Conservation (phyloP, 2,888 invertebrate species). For the Tipula helvola region DNA sequence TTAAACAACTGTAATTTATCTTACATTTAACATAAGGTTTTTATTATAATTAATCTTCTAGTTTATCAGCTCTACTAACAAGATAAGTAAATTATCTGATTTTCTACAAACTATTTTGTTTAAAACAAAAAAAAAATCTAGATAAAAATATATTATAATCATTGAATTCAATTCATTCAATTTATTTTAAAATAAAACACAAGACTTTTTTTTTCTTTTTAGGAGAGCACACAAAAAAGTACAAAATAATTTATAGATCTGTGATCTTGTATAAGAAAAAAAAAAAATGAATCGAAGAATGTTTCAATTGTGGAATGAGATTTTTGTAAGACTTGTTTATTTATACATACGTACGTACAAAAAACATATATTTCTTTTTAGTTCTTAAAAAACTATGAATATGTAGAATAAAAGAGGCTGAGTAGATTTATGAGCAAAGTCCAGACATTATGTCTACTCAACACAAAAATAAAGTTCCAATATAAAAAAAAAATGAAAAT, state of each 20-base stretch:
- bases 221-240: background rate
- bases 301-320: background rate
- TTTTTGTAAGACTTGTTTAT: background rate
- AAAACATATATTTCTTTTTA: background rate
- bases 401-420: conserved; percentile 9
- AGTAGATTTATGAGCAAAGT: conserved; percentile 29
- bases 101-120: background rate
- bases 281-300: background rate
- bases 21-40: background rate
- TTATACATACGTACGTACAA: background rate
- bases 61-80: background rate
- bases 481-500: background rate
- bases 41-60: background rate
- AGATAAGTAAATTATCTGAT: background rate
- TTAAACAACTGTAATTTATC: background rate
- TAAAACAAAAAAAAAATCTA: background rate
- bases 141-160: background rate
- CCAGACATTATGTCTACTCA: conserved; percentile 32
- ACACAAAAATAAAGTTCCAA: conserved; percentile 14
- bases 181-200: conserved; percentile 4
- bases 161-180: background rate
- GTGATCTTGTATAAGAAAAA: background rate
- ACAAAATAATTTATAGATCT: background rate
- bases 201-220: background rate
- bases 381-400: conserved; percentile 4